Conservation (phyloP, 2,888 invertebrate species). For the Euphydryas editha region DNA sequence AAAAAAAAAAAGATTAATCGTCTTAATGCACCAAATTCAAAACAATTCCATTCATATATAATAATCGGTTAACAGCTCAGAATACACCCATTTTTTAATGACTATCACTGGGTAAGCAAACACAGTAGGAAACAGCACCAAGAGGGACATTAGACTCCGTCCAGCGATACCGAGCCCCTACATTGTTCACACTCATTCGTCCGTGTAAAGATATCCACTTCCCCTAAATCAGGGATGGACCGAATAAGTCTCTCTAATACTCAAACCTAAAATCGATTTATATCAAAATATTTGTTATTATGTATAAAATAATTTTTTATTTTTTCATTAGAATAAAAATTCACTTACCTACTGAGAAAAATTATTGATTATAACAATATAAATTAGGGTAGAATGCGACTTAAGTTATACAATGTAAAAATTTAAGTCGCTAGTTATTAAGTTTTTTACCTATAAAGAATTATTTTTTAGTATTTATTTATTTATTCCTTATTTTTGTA, state of each 20-base stretch:
- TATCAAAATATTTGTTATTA: too few species aligned
- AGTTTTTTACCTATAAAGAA: too few species aligned
- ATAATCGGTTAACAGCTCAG: not conserved
- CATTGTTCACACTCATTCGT: slow-evolving; percentile 68
- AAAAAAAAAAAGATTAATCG: too few species aligned
- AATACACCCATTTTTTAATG: not conserved
- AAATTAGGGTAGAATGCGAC: too few species aligned
- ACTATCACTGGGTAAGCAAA: slow-evolving; percentile 4
- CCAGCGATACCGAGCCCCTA: slow-evolving; percentile 47
- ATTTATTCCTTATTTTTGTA: too few species aligned
- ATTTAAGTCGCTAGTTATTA: too few species aligned
- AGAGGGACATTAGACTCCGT: slow-evolving; percentile 22
- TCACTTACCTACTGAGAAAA: too few species aligned
- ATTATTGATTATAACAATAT: too few species aligned
- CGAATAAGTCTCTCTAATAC: slow-evolving; percentile 17
- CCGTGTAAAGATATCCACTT: slow-evolving; percentile 72
- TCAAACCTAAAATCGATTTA: not conserved
- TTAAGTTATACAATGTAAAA: not conserved
- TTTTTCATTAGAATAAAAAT: too few species aligned
- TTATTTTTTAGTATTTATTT: too few species aligned
- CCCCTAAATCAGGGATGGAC: slow-evolving; percentile 45
- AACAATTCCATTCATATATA: not conserved
- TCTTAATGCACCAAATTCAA: not conserved
- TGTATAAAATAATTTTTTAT: too few species aligned
- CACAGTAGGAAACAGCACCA: slow-evolving; percentile 10